Conservation (phyloP, 2,113 vertebrate genomes). For the Sula dactylatra region DNA sequence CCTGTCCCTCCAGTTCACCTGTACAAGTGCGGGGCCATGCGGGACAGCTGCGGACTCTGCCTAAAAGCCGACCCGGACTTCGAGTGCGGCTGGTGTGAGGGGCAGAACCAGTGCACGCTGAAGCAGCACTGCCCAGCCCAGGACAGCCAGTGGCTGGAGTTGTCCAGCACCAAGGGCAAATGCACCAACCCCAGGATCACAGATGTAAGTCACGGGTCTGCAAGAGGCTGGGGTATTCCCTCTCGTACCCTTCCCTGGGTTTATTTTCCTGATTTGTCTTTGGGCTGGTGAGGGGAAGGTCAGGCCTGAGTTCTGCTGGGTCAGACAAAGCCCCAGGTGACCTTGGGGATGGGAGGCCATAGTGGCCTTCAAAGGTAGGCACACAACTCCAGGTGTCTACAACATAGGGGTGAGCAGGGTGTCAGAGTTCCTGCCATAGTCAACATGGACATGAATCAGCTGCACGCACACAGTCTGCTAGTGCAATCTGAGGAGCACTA, state of each 20-base stretch:
- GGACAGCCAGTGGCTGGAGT: slow-evolving; percentile 90
- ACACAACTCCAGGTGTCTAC: background rate
- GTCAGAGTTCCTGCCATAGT: background rate
- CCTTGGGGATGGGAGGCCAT: background rate
- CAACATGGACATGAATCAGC: background rate
- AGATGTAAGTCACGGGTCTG: slow-evolving; percentile 78
- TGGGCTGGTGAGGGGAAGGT: background rate
- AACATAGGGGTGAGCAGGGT: background rate
- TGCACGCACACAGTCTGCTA: background rate
- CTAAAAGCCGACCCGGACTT: slow-evolving; percentile 95
- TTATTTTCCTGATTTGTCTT: background rate
- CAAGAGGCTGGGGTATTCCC: background rate
- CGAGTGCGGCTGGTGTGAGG: slow-evolving; percentile 94
- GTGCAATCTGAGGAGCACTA: background rate
- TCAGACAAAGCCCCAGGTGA: background rate
- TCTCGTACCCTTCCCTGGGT: background rate
- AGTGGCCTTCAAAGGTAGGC: background rate
- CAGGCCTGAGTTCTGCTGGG: background rate
- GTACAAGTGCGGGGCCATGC: slow-evolving; percentile 94
- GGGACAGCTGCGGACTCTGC: slow-evolving; percentile 94
- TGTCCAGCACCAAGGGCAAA: slow-evolving; percentile 90
- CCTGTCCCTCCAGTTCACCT: slow-evolving; percentile 84
- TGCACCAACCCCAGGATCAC: slow-evolving; percentile 97
- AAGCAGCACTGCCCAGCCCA: slow-evolving; percentile 91
- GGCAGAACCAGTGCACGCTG: slow-evolving; percentile 88